Conservation (phyloP, 1,140 invertebrate genomes). For the Chironomus striatipennis region DNA sequence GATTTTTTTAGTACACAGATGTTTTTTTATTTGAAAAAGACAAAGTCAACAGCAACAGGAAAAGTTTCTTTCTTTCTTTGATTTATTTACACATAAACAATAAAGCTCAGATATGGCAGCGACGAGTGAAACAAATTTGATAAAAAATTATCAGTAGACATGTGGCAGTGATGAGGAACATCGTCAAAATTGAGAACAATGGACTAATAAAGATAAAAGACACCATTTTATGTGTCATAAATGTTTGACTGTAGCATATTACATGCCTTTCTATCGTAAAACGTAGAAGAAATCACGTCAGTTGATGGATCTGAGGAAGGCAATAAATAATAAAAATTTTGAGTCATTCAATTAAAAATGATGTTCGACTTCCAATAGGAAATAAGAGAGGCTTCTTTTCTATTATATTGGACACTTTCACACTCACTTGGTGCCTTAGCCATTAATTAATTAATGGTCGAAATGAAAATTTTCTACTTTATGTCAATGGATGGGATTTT, state of each 20-base stretch:
- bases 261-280: neutral
- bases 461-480: too few relatives aligned
- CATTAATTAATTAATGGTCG: neutral
- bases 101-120: neutral
- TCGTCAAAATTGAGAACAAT: neutral
- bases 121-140: too few relatives aligned
- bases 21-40: too few relatives aligned
- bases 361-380: neutral
- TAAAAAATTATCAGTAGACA: neutral
- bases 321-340: neutral
- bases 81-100: neutral
- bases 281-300: neutral
- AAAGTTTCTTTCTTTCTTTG: neutral
- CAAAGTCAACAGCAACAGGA: neutral
- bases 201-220: neutral
- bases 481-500: too few relatives aligned
- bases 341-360: constrained; percentile 19
- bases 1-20: too few relatives aligned
- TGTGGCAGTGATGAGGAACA: too few relatives aligned
- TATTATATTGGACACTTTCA: neutral
- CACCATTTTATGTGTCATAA: neutral
- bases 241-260: neutral
- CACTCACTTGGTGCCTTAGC: neutral
- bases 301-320: neutral
- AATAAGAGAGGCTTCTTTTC: neutral